Evolutionary conservation across 2,113 vertebrate genomes (phyloP), one percentile per base, ranked within the genome.

Genomic region (Otolemur garnettii): DNA sequence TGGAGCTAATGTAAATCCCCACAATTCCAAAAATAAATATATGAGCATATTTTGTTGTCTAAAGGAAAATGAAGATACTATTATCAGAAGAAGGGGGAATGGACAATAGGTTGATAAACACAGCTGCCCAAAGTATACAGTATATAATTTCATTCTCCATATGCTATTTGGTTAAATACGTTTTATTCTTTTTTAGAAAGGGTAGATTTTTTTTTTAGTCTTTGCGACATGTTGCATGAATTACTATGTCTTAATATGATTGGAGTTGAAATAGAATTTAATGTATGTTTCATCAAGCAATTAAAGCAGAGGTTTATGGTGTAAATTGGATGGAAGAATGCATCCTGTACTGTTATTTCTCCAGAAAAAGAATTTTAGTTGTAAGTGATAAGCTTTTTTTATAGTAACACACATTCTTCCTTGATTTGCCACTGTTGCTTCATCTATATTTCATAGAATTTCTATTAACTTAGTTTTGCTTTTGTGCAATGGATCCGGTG

Each of bases 391-490:
- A 42, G 87, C 3, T 28, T 94, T 50, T 50, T 82, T 79, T 57
- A 91, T 89, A 91, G 35, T 80, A 82, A 45, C 66, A 92, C 13
- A 86, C 19, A 33, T 81, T 94, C 9, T 92, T 17, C 22, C 9
- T 91, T n/a, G 81, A 77, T 87, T 94, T 93, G 59, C 33, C 42
- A 68, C 59, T 90, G 35, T 57, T 95, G 22, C n/a, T 96, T 90
- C 84, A 87, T 93, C 68, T 95, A 18, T 94, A 95, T 60, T 81
- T 96, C 38, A 93, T 92, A 74, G 82, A 78, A 90, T 96, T 96
- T 96, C 80, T 85, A 71, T 82, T 85, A 95, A 94, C 33, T 91
- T 97, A 24, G 19, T 79, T 93, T 96, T 93, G 24, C 33, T 93
- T 69, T 94, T 90, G 33, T 86, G 33, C 94, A 93, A 81, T 95